Base-by-base conservation (phyloP, 2,888 invertebrate species). In the Tetragonisca angustula region DNA sequence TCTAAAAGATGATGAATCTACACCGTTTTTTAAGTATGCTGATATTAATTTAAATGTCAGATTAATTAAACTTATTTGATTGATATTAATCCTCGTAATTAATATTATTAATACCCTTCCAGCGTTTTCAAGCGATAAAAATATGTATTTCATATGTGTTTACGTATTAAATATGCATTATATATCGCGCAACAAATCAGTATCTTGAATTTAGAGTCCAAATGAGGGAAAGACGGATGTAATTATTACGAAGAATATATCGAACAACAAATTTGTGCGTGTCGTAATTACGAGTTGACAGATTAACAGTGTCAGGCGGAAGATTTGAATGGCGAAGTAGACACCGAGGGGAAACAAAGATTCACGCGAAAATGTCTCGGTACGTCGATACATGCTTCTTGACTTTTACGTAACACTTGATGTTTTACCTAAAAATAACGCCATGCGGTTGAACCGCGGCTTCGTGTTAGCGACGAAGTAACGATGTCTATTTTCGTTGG, bases 391-490 rank as follows among this genome's bases (percentile, higher is more conserved):
- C 89, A 84, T 79, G 81, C 52, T 69, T 68, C 71, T 79, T 62
- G 78, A 85, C 81, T 88, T 90, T 91, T 91, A 90, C 88, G 89
- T 91, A 91, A 91, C 89, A 83, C 78, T 90, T 89, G 81, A 90
- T 89, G 84, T 85, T 89, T 90, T 85, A 68, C 81, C 85, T 90
- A 91, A 90, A 89, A 91, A 91, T 91, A 91, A 81, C 88, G 67
- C 36, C 79, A 83, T 81, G 86, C 88, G 89, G 89, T 91, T 88
- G 85, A 91, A 90, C 88, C 78, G 71, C 79, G 68, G 79, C 84
- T 86, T 78, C 86, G 84, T 80, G 88, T 87, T 86, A 91, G 87
- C 88, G 90, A 85, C 81, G 90, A 89, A 89, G 88, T 91, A 90
- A 90, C 87, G 81, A 86, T 75, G 82, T 90, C 90, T 91, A 91